Conservation (phyloP, 2,113 vertebrate species). For the Pluvialis apricaria region DNA sequence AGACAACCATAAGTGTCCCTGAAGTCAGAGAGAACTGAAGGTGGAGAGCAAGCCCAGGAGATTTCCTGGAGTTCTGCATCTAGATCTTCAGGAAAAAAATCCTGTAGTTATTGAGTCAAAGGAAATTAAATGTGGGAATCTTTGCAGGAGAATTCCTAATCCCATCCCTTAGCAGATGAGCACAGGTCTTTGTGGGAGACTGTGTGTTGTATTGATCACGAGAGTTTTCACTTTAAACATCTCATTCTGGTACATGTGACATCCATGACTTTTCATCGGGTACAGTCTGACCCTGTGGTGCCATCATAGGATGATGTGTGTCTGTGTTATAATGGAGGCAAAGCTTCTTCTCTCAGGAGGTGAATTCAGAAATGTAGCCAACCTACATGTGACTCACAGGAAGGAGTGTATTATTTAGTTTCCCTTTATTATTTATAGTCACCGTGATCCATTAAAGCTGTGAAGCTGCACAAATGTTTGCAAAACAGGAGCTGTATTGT, state of each 20-base stretch:
- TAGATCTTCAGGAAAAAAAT: neutral
- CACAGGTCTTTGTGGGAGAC: neutral
- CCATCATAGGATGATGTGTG: neutral
- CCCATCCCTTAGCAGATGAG: neutral
- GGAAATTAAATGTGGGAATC: neutral
- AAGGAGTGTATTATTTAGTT: constrained; percentile 4
- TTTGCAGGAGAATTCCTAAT: neutral
- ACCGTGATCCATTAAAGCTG: neutral
- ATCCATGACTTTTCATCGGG: neutral
- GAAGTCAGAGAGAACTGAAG: neutral
- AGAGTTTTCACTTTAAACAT: neutral
- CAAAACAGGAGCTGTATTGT: neutral
- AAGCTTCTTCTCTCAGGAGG: neutral
- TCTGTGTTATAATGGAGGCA: neutral
- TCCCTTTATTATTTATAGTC: neutral
- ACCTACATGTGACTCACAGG: neutral
- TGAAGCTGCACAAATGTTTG: neutral
- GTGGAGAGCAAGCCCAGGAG: neutral
- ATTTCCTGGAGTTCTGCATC: neutral
- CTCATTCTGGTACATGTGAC: neutral
- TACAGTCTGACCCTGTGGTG: neutral
- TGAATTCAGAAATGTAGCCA: neutral
- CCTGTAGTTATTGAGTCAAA: neutral
- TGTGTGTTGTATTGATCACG: neutral
- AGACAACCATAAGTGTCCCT: neutral